phyloP scores from a whole-genome alignment of 2,888 invertebrate species.

The Osmoderma eremita region DNA sequence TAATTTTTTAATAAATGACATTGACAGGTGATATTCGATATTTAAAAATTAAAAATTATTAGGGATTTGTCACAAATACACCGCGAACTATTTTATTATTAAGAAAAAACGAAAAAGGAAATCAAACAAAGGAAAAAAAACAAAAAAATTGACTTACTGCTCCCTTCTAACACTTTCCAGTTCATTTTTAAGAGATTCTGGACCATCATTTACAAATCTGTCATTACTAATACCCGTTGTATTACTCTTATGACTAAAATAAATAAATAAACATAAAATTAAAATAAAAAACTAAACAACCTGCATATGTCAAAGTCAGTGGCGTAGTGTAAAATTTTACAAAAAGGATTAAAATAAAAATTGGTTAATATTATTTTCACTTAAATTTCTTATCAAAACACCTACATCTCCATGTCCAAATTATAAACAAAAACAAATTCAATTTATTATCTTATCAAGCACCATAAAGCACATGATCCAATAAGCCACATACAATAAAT shows the following conservation, averaged over 20 bases:
- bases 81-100: not conserved
- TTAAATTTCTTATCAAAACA: not conserved
- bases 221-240: not conserved
- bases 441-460: conserved; percentile 42
- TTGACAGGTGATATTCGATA: not conserved
- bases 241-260: conserved; percentile 14
- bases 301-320: no score
- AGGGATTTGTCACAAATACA: not conserved
- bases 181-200: conserved; percentile 32
- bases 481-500: conserved; percentile 42
- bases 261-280: conserved; percentile 39
- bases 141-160: conserved; percentile 40
- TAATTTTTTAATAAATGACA: not conserved
- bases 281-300: conserved; percentile 43
- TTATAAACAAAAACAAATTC: not conserved
- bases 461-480: conserved; percentile 49
- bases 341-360: no score
- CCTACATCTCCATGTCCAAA: not conserved
- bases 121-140: conserved; percentile 27
- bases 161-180: conserved; percentile 19
- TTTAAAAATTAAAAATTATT: not conserved
- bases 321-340: no score
- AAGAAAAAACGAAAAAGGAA: conserved; percentile 6
- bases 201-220: conserved; percentile 3
- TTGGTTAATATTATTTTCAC: not conserved